Base-by-base conservation (phyloP, 1,140 invertebrate species). In the Agraylea sexmaculata region DNA sequence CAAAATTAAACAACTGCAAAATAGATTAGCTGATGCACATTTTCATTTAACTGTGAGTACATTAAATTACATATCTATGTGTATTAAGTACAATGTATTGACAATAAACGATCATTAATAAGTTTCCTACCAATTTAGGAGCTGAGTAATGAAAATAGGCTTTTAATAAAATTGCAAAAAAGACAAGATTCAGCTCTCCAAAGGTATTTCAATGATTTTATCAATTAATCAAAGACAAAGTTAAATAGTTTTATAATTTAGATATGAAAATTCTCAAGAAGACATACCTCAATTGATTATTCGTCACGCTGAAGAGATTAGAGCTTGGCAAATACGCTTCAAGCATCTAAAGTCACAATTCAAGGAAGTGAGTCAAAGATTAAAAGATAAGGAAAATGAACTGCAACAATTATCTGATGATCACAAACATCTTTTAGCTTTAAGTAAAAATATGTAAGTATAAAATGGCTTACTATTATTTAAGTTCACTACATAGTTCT, bases 21-120 rank as follows among this genome's bases (percentile, higher is more conserved):
- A 83, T 59, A 80, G 85, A 59, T 53, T 87, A 35, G 73, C 80
- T 19, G 80, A 84, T 60, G 80, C 80, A 8, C 81, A 84, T 55
- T 79, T 73, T 49, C 80, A 82, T 56, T 66, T 85, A 19, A 74
- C 80, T 58, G 79, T 80, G 59, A 62, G 55, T 59, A 38, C 41
- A 27, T 37, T 30, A 31, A n/a, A n/a, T n/a, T n/a, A 37, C 28
- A 12, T 17, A 19, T 39, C 10, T n/a, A 11, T 42, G 27, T 21
- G 25, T 40, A 15, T 38, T 23, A 11, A 28, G 12, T 25, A 39
- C 15, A 21, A 37, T 18, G 18, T 11, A 12, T 23, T 45, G 10
- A 29, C 18, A 11, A 32, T 32, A 32, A 15, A 8, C 6, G 15
- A 32, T 8, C 6, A 32, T 15, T 16, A 40, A 37, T 32, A 12